A percentile compares a stretch with the other conserved stretches of the same genome.
Conservation (phyloP, 2,888 invertebrate genomes). For the Leptinotarsa haldemani region DNA sequence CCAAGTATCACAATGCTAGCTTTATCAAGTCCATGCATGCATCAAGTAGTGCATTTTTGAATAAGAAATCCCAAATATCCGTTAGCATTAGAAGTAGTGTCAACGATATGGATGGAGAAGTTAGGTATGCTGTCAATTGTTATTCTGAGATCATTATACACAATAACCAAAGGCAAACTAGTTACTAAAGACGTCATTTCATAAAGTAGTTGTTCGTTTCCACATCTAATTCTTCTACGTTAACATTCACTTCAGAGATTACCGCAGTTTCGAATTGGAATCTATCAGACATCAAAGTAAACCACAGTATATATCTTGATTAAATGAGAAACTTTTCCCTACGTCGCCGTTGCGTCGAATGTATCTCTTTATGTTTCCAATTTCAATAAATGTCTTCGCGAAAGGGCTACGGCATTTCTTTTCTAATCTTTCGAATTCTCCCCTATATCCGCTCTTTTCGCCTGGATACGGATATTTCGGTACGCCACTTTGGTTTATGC, state of each 20-base stretch:
- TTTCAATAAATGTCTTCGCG: conserved; percentile 19
- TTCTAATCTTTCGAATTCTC: conserved; percentile 11
- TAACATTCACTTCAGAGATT: background rate
- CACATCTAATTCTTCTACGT: background rate
- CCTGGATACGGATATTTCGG: conserved; percentile 31
- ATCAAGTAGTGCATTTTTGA: no score
- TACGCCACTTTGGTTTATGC: conserved; percentile 47
- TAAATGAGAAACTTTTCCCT: conserved; percentile 1
- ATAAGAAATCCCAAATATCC: no score
- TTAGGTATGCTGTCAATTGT: no score
- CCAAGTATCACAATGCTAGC: no score
- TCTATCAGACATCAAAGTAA: conserved; percentile 10
- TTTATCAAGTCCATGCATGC: no score
- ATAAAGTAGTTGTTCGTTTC: background rate
- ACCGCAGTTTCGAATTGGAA: conserved; percentile 1
- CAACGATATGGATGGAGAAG: no score
- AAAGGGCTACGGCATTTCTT: conserved; percentile 12
- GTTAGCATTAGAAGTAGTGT: no score
- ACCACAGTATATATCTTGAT: conserved; percentile 4
- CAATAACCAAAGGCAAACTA: no score
- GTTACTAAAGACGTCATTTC: no score
- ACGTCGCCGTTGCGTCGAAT: conserved; percentile 7
- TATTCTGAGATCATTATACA: no score
- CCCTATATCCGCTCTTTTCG: background rate
- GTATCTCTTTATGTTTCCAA: conserved; percentile 20